Percentiles rank a stretch among this genome's conserved stretches.
Evolutionary conservation across 1,140 invertebrate genomes (phyloP).

Genomic region (Micrasema longulum): DNA sequence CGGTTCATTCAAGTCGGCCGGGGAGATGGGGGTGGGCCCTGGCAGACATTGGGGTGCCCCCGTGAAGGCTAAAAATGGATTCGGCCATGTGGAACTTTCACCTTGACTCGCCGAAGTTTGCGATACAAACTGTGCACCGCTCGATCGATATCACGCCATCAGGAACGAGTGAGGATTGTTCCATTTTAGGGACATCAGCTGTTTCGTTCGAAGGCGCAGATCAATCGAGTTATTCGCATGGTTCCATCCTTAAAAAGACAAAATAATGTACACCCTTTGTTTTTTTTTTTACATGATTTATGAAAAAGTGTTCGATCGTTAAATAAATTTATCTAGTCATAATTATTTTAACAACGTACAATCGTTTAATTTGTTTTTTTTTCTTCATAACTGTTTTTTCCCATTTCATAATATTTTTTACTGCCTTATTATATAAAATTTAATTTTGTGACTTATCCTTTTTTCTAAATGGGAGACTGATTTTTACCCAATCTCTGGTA

Average conservation of each 20-base stretch:
- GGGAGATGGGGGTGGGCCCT: constrained; percentile 11
- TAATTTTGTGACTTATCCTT: no score
- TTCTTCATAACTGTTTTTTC: no score
- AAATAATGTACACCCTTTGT: no score
- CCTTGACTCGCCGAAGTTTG: constrained; percentile 44
- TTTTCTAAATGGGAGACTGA: no score
- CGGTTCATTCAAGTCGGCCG: constrained; percentile 48
- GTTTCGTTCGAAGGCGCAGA: not conserved
- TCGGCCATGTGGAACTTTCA: constrained; percentile 52
- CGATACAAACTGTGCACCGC: constrained; percentile 27
- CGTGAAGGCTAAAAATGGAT: constrained; percentile 51
- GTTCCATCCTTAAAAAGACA: not conserved
- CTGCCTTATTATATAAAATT: no score
- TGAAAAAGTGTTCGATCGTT: no score
- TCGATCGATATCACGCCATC: not conserved
- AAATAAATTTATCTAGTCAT: no score
- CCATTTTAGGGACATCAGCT: constrained; percentile 22
- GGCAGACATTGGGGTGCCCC: constrained; percentile 25
- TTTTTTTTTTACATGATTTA: no score
- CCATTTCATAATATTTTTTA: no score
- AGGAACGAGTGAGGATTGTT: constrained; percentile 12
- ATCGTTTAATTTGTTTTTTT: no score
- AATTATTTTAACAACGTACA: no score
- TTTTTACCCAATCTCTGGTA: no score
- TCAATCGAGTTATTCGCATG: not conserved